phyloP scores from a whole-genome alignment of 2,113 vertebrate genomes.

The Gadus macrocephalus region DNA sequence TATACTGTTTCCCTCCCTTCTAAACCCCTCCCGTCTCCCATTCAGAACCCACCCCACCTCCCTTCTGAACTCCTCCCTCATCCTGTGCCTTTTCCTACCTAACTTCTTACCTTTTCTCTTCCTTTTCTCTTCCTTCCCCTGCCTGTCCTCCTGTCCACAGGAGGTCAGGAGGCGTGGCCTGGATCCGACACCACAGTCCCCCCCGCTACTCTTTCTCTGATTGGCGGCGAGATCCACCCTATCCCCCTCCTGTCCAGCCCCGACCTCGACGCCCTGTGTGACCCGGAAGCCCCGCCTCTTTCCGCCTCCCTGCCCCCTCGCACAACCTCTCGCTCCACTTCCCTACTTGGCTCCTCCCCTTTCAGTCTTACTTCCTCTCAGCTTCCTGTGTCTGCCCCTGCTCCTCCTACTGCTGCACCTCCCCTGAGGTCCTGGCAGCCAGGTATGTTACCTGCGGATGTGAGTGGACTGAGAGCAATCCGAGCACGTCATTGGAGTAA shows the following conservation, averaged over 20 bases:
- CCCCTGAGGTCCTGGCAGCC: conserved; percentile 31
- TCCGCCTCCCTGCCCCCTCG: conserved; percentile 24
- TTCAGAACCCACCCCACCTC: not conserved
- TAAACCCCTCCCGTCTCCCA: not conserved
- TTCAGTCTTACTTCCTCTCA: conserved; percentile 10
- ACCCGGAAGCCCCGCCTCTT: conserved; percentile 42
- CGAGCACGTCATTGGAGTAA: too few relatives aligned
- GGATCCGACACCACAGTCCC: conserved; percentile 6
- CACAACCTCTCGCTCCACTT: conserved; percentile 26
- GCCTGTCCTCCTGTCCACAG: conserved; percentile 29
- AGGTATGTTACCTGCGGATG: conserved; percentile 50
- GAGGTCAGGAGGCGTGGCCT: conserved; percentile 20
- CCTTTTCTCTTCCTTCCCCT: conserved; percentile 7
- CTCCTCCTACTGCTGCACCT: conserved; percentile 26
- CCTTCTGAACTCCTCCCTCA: not conserved
- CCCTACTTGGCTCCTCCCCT: conserved; percentile 33
- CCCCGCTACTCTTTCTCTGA: conserved; percentile 12
- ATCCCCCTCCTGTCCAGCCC: conserved; percentile 68
- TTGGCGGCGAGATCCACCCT: conserved; percentile 32
- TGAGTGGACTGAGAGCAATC: too few relatives aligned
- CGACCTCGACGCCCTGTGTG: conserved; percentile 74
- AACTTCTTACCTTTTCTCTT: not conserved
- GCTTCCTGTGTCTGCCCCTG: conserved; percentile 22
- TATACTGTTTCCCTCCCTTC: not conserved
- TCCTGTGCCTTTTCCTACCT: not conserved